These are phyloP conservation scores for Rhagoletis zephyria DNA, from an alignment of 1,140 invertebrate genomes.

Conservation along the genomic window DNA sequence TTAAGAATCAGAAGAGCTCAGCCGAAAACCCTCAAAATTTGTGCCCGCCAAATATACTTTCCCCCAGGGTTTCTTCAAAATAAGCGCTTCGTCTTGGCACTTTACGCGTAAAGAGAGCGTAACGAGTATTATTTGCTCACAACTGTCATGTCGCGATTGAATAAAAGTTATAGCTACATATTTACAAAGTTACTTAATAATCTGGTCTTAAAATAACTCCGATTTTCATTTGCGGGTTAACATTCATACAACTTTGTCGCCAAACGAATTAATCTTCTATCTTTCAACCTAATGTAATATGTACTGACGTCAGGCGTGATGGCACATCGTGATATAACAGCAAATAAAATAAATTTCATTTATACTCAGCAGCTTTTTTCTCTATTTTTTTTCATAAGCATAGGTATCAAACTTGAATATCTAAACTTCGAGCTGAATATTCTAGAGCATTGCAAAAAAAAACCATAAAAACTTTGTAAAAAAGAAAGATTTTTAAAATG, in stretches of 20 bases:
- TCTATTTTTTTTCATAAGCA: background rate
- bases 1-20: too few species aligned
- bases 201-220: background rate
- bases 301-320: constrained; percentile 10
- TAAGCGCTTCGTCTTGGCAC: too few species aligned
- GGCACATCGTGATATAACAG: background rate
- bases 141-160: too few species aligned
- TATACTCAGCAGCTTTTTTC: background rate
- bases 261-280: constrained; percentile 13
- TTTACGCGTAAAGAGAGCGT: too few species aligned
- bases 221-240: background rate
- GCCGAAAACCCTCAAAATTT: too few species aligned
- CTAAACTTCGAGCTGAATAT: background rate
- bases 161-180: too few species aligned
- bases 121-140: too few species aligned
- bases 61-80: too few species aligned
- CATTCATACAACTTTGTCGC: background rate
- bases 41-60: too few species aligned
- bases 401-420: background rate
- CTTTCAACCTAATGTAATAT: constrained; percentile 30
- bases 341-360: constrained; percentile 24
- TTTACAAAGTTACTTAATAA: too few species aligned
- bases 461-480: background rate
- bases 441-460: background rate
- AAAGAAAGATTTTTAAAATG: background rate